phyloP scores from a whole-genome alignment of 2,113 vertebrate species.

The Struthio camelus region DNA sequence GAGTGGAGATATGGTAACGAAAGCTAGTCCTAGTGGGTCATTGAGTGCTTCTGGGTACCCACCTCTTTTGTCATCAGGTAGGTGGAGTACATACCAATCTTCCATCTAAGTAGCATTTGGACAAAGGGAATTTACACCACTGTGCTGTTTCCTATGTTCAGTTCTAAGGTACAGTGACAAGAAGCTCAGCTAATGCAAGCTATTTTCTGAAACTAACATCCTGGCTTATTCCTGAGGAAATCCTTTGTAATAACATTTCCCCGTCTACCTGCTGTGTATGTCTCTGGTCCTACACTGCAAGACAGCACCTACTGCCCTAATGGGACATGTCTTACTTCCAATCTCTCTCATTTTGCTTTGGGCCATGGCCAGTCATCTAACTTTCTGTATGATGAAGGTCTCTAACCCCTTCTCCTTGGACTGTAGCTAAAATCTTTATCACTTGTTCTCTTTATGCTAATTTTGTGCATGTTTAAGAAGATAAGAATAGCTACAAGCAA shows the following conservation, averaged over 20 bases:
- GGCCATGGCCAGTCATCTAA: accelerated
- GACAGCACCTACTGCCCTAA: not conserved
- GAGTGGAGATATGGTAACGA: not conserved
- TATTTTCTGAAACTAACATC: not conserved
- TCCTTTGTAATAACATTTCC: not conserved
- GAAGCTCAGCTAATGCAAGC: not conserved
- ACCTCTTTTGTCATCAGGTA: not conserved
- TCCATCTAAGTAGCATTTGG: not conserved
- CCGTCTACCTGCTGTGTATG: not conserved
- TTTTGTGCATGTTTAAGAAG: not conserved
- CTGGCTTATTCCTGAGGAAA: not conserved
- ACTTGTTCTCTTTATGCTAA: not conserved
- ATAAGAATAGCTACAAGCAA: not conserved
- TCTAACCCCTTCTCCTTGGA: not conserved
- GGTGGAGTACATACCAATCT: not conserved
- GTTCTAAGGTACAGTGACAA: not conserved
- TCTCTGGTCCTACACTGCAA: not conserved
- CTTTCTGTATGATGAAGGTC: not conserved
- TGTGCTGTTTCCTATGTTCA: not conserved
- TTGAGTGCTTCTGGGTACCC: not conserved
- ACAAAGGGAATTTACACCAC: not conserved
- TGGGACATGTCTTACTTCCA: not conserved
- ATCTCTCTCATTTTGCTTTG: not conserved
- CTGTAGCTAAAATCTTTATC: not conserved
- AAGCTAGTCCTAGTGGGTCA: not conserved